Conservation (phyloP, 2,888 invertebrate species). For the Aplocera efformata region DNA sequence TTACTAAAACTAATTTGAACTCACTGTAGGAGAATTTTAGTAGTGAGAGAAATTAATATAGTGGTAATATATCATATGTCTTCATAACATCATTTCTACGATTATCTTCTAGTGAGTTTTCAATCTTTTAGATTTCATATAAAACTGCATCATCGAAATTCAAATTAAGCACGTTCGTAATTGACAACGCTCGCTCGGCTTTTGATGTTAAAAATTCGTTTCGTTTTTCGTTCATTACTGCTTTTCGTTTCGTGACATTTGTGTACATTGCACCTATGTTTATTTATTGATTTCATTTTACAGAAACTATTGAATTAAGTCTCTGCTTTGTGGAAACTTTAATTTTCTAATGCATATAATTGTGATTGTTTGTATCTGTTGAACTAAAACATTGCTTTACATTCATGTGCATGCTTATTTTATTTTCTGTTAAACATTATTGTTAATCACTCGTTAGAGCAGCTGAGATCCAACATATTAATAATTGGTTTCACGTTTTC, state of each 20-base stretch:
- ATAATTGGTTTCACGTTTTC: background rate
- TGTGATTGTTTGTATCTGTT: constrained; percentile 30
- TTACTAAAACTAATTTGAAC: too few species aligned
- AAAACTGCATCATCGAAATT: constrained; percentile 22
- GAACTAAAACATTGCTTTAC: constrained; percentile 31
- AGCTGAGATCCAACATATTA: constrained; percentile 1
- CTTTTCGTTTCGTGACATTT: constrained; percentile 21
- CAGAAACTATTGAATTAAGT: background rate
- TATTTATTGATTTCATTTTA: constrained; percentile 9
- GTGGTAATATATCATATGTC: too few species aligned
- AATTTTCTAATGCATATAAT: constrained; percentile 7
- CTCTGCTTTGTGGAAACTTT: constrained; percentile 2
- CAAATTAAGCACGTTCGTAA: constrained; percentile 38
- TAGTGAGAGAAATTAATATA: too few species aligned
- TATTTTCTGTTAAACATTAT: constrained; percentile 2
- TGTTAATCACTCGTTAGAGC: constrained; percentile 5
- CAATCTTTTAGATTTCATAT: background rate
- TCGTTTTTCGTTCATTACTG: constrained; percentile 36
- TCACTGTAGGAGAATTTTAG: too few species aligned
- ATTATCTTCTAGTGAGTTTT: too few species aligned
- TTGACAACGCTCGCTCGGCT: constrained; percentile 36
- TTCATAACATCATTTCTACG: too few species aligned
- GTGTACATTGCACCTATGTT: constrained; percentile 22
- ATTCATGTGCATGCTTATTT: constrained; percentile 39
- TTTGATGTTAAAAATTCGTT: constrained; percentile 28